Evolutionary conservation across 2,888 invertebrate species (phyloP).

Genomic region (Tricholauxania praeusta): DNA sequence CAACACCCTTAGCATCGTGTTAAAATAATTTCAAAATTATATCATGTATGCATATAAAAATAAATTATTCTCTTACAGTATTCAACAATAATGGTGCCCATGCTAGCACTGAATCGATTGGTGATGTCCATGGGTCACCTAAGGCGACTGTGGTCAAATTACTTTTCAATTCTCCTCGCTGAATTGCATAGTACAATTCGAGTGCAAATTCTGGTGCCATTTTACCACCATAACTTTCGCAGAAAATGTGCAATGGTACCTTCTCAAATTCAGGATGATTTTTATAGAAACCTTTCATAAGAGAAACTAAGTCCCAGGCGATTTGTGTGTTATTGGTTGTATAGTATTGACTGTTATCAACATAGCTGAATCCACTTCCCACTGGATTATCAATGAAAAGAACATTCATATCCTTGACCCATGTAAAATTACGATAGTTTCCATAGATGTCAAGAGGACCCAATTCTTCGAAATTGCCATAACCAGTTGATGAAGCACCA

Average conservation of each 20-base stretch:
- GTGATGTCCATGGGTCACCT: conserved; percentile 92
- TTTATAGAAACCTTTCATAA: conserved; percentile 78
- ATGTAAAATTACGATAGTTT: conserved; percentile 78
- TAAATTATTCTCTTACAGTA: conserved; percentile 69
- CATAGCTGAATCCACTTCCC: conserved; percentile 88
- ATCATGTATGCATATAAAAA: neutral
- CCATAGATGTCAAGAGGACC: conserved; percentile 80
- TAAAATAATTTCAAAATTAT: neutral
- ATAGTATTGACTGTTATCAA: conserved; percentile 70
- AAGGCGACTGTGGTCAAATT: conserved; percentile 84
- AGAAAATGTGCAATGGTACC: conserved; percentile 85
- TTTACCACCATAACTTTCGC: conserved; percentile 94
- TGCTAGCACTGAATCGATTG: conserved; percentile 84
- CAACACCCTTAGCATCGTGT: conserved; percentile 70
- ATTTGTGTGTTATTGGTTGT: conserved; percentile 75
- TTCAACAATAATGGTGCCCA: conserved; percentile 86
- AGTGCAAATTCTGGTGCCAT: conserved; percentile 89
- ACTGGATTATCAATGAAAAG: conserved; percentile 93
- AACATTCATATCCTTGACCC: conserved; percentile 85
- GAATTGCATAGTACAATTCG: conserved; percentile 72
- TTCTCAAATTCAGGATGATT: conserved; percentile 77
- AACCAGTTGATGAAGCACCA: conserved; percentile 82
- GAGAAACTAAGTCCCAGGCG: conserved; percentile 80
- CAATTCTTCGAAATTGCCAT: conserved; percentile 89
- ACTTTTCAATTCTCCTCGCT: conserved; percentile 73